Evolutionary conservation across 92 coral and sea anemone species (phyloP).

Genomic region (Phenganax subtilis): DNA sequence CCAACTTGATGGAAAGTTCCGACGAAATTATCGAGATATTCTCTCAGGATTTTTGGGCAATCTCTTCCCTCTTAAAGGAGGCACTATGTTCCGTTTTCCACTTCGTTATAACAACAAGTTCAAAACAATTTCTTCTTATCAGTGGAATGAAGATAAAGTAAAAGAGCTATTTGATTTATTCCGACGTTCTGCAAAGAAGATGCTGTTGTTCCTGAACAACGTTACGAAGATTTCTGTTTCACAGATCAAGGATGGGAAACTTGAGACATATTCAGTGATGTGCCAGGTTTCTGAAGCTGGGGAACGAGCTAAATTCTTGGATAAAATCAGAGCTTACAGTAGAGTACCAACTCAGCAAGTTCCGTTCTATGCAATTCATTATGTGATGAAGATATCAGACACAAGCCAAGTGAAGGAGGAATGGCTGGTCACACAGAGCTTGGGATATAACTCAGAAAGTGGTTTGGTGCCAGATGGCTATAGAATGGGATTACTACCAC

Average conservation of each 20-base stretch:
- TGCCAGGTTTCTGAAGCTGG: slow-evolving; percentile 52
- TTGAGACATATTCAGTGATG: slow-evolving; percentile 57
- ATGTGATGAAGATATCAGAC: slow-evolving; percentile 57
- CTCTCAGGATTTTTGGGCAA: slow-evolving; percentile 72
- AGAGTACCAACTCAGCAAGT: slow-evolving; percentile 48
- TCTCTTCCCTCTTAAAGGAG: slow-evolving; percentile 52
- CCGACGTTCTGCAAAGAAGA: slow-evolving; percentile 53
- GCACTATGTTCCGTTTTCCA: slow-evolving; percentile 87
- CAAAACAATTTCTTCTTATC: slow-evolving; percentile 55
- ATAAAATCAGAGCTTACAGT: slow-evolving; percentile 48
- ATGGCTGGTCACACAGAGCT: slow-evolving; percentile 72
- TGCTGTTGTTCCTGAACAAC: slow-evolving; percentile 65
- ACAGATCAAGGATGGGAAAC: slow-evolving; percentile 51
- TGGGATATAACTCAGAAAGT: slow-evolving; percentile 34
- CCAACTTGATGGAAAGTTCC: slow-evolving; percentile 44
- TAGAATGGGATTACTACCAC: slow-evolving; percentile 74
- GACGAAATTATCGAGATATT: slow-evolving; percentile 59
- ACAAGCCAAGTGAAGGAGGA: slow-evolving; percentile 28
- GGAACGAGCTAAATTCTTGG: slow-evolving; percentile 47
- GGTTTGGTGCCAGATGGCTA: slow-evolving; percentile 59
- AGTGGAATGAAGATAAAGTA: slow-evolving; percentile 27
- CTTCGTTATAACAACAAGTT: slow-evolving; percentile 48
- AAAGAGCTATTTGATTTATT: slow-evolving; percentile 47
- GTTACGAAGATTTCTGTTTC: slow-evolving; percentile 71
- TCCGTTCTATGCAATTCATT: slow-evolving; percentile 47